phyloP scores from a whole-genome alignment of 2,113 vertebrate genomes.

The Pungitius pungitius region DNA sequence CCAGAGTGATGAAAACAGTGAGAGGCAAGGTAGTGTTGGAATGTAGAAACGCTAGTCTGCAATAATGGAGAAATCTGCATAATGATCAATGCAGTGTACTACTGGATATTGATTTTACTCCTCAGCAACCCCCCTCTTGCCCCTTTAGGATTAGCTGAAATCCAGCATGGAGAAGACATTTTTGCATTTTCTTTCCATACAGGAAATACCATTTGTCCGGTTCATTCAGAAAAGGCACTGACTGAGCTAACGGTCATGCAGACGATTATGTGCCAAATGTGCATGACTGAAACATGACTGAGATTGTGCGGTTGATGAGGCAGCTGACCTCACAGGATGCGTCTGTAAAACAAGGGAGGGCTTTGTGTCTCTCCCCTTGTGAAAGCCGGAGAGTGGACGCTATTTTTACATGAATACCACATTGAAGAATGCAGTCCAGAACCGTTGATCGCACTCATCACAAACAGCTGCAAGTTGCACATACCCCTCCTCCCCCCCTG shows the following conservation, averaged over 20 bases:
- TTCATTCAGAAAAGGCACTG: slow-evolving; percentile 35
- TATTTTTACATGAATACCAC: slow-evolving; percentile 76
- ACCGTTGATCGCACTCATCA: slow-evolving; percentile 44
- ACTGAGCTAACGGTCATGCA: slow-evolving; percentile 23
- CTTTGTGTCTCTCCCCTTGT: slow-evolving; percentile 65
- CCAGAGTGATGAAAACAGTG: neutral
- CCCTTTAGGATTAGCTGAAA: slow-evolving; percentile 3
- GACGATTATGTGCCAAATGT: slow-evolving; percentile 44
- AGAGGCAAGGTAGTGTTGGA: neutral
- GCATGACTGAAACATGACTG: slow-evolving; percentile 63
- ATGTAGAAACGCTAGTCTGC: neutral
- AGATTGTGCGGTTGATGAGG: slow-evolving; percentile 53
- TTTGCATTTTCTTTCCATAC: neutral
- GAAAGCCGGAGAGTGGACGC: slow-evolving; percentile 41
- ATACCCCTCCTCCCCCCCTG: neutral
- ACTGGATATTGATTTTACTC: neutral
- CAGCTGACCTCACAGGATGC: slow-evolving; percentile 75
- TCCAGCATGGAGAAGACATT: neutral
- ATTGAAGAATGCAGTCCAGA: slow-evolving; percentile 62
- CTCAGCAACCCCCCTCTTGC: neutral
- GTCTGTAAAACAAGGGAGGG: slow-evolving; percentile 64
- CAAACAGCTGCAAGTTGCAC: slow-evolving; percentile 70
- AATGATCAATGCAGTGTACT: neutral
- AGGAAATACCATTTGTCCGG: slow-evolving; percentile 29
- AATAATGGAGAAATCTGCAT: neutral